Evolutionary conservation across 2,888 invertebrate species (phyloP).

Genomic region (Bellardia bayeri): DNA sequence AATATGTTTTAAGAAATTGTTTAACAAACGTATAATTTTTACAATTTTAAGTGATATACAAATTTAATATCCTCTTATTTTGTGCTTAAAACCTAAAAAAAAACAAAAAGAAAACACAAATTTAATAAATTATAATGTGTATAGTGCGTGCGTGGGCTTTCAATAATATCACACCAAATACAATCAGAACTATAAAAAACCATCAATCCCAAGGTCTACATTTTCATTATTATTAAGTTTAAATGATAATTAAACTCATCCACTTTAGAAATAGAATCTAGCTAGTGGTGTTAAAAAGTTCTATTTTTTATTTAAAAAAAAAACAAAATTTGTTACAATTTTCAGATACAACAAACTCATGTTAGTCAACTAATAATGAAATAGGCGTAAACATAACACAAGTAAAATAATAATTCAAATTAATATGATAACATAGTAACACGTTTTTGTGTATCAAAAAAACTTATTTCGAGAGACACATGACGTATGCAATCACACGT

Average conservation of each 20-base stretch:
- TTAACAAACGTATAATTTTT: background rate
- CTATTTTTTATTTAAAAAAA: background rate
- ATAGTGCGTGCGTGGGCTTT: constrained; percentile 1
- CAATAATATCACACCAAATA: background rate
- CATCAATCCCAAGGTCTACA: background rate
- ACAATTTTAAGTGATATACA: background rate
- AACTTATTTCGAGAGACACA: background rate
- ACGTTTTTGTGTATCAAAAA: background rate
- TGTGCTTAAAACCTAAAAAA: background rate
- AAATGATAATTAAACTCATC: constrained; percentile 2
- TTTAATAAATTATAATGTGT: background rate
- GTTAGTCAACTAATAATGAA: constrained; percentile 7
- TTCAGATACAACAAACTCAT: background rate
- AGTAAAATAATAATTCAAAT: background rate
- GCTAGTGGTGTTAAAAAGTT: constrained; percentile 9
- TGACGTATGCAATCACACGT: too few species aligned
- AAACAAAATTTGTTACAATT: background rate
- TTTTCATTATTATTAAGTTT: background rate
- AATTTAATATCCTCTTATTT: background rate
- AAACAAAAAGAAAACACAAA: background rate
- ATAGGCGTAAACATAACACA: background rate
- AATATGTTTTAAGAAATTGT: background rate
- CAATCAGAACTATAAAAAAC: background rate
- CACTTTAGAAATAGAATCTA: background rate
- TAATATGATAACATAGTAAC: background rate